A percentile compares a stretch with the other conserved stretches of the same genome.
phyloP scores from a whole-genome alignment of 2,797 vertebrate genomes.

The Pterois miles region DNA sequence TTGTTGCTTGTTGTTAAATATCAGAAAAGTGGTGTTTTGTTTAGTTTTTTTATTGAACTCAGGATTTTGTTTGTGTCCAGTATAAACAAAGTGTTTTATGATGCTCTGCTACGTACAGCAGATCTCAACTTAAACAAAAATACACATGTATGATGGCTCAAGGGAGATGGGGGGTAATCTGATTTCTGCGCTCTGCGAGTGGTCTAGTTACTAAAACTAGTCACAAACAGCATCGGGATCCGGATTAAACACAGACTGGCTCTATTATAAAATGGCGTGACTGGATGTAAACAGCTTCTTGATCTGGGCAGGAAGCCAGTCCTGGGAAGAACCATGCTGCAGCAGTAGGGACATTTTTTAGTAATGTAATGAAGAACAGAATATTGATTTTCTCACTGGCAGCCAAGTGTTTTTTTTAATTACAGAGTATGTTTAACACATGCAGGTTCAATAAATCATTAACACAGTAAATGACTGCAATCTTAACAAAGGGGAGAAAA shows the following conservation, averaged over 20 bases:
- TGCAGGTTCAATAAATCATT: constrained; percentile 1
- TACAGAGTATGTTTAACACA: neutral
- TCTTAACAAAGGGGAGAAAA: neutral
- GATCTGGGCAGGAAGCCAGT: constrained; percentile 44
- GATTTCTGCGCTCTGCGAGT: too few species aligned
- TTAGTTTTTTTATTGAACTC: too few species aligned
- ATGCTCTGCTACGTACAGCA: too few species aligned
- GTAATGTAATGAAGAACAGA: constrained; percentile 17
- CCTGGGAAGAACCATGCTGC: neutral
- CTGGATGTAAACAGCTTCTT: constrained; percentile 37
- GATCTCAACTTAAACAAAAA: too few species aligned
- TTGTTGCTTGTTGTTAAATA: too few species aligned
- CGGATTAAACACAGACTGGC: neutral
- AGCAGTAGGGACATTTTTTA: constrained; percentile 1
- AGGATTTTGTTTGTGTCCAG: too few species aligned
- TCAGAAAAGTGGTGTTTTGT: too few species aligned
- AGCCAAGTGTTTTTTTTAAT: neutral
- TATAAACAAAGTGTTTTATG: too few species aligned
- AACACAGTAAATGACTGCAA: neutral
- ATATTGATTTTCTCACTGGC: neutral
- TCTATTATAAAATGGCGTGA: constrained; percentile 24
- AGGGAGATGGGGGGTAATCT: too few species aligned
- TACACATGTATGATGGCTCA: too few species aligned
- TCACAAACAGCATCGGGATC: neutral
- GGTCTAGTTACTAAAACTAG: constrained; percentile 25